phyloP scores from a whole-genome alignment of 2,888 invertebrate species.

The Chrysolina haemoptera region DNA sequence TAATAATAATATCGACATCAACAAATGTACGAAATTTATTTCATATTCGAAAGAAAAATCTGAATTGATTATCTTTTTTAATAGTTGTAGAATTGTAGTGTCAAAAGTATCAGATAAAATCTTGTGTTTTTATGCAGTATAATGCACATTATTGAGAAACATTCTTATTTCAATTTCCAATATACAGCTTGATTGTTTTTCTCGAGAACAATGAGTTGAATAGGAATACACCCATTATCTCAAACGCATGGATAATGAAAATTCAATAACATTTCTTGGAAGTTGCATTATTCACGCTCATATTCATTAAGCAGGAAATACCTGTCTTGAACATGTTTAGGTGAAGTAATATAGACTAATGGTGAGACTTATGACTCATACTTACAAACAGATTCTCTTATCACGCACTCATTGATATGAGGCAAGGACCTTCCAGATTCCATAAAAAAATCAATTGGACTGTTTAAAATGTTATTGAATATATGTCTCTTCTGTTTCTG shows the following conservation, averaged over 20 bases:
- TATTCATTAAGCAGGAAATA: slow-evolving; percentile 10
- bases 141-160: not conserved
- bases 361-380: not conserved
- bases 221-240: not conserved
- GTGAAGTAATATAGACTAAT: slow-evolving; percentile 10
- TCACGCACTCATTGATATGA: not conserved
- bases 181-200: not conserved
- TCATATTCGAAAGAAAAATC: too few species aligned
- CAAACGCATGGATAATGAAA: not conserved
- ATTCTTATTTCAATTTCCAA: not conserved
- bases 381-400: not conserved
- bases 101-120: too few species aligned
- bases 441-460: too few species aligned
- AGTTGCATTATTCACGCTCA: slow-evolving; percentile 1
- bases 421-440: not conserved
- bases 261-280: not conserved
- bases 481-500: too few species aligned
- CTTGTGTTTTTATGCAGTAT: too few species aligned
- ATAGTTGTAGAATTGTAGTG: too few species aligned
- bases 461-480: too few species aligned
- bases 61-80: too few species aligned
- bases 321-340: not conserved
- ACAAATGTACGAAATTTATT: too few species aligned
- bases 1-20: too few species aligned
- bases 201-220: not conserved